These are phyloP conservation scores for Drosophila neocordata DNA, from an alignment of 1,140 invertebrate genomes.

Conservation along the genomic window DNA sequence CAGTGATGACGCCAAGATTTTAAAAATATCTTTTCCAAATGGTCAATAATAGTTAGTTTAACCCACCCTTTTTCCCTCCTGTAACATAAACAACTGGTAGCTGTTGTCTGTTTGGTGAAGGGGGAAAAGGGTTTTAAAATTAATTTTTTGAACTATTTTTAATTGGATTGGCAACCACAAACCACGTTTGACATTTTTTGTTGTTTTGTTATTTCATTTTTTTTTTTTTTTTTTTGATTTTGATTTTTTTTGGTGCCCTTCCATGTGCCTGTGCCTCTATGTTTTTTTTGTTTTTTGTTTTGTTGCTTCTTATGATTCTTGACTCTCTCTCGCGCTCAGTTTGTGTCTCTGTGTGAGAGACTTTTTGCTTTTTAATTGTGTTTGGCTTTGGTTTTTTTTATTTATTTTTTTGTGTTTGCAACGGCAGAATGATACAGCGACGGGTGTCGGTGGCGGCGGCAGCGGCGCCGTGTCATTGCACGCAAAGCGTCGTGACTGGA, in stretches of 20 bases:
- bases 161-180: conserved; percentile 53
- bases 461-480: conserved; percentile 18
- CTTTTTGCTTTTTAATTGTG: conserved; percentile 44
- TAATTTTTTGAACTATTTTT: conserved; percentile 56
- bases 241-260: conserved; percentile 19
- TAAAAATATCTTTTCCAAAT: conserved; percentile 48
- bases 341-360: conserved; percentile 38
- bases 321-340: not conserved
- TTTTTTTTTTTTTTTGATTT: not conserved
- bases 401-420: conserved; percentile 45
- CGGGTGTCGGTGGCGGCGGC: conserved; percentile 12
- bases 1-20: conserved; percentile 65
- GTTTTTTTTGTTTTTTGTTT: conserved; percentile 17
- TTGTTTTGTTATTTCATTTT: not conserved
- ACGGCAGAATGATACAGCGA: not conserved
- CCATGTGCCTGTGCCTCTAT: conserved; percentile 19
- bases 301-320: conserved; percentile 11
- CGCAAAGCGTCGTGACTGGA: conserved; percentile 43
- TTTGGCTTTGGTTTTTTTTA: conserved; percentile 26
- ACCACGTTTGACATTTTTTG: conserved; percentile 41
- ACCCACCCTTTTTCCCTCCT: not conserved
- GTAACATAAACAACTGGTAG: conserved; percentile 17
- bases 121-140: conserved; percentile 24
- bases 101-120: not conserved
- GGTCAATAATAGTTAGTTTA: conserved; percentile 28